Evolutionary conservation across 2,888 invertebrate species (phyloP), one percentile per base, ranked within the genome.

Genomic region (Lagria hirta): DNA sequence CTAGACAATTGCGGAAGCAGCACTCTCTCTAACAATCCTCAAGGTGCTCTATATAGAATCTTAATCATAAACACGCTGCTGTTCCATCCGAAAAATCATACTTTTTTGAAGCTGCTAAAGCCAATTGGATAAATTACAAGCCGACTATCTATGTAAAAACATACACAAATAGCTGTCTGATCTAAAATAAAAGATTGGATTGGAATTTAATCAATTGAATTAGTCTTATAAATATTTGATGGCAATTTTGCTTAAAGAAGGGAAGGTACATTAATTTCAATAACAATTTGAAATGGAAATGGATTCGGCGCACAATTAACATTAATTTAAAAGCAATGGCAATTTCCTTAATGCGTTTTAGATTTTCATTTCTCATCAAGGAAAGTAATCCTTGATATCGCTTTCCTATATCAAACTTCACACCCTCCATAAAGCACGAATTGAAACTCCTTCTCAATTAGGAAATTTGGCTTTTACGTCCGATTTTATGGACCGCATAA

Each of bases 361-460:
- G 69, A 70, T 71, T 70, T 69, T 69, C 70, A 66, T 70, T 69
- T 69, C 68, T 71, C 70, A 70, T 71, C 70, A 70, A 62, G 64
- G 64, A 69, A 68, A 71, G 70, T 69, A 69, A 68, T 67, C 65
- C 65, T 51, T 60, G 67, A 68, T 68, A 68, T 68, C 65, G 68
- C 65, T 66, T 67, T 65, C 64, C 66, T 64, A 68, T 65, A 69
- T 69, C 67, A 68, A 66, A 68, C 65, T 68, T 68, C 68, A 67
- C 67, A 63, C 66, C 66, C 68, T 53, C 58, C 65, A 60, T 64
- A 65, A 65, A 65, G 57, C 60, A 59, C 52, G 61, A 61, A 64
- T 65, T 63, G 63, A 64, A 64, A 64, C 64, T 62, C 57, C 61
- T 61, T 60, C 64, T 63, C 67, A 69, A 69, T 68, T 68, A 68